Evolutionary conservation across 2,797 vertebrate species (phyloP).

Genomic region (Petrocephalus sullivani): DNA sequence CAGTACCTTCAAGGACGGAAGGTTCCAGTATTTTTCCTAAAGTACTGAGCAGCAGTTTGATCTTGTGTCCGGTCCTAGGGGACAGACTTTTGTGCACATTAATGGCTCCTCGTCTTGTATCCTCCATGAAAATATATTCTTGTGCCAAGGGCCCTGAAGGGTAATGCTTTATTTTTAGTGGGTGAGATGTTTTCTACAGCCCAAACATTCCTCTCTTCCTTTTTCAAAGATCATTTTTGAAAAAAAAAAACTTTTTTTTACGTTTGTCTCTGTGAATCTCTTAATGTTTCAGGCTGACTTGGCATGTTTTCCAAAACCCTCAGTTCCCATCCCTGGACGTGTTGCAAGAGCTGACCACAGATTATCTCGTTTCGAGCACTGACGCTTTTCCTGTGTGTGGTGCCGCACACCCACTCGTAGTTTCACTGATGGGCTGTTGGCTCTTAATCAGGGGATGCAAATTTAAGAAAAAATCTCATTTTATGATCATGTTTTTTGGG

Average conservation of each 20-base stretch:
- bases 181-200: neutral
- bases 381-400: neutral
- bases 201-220: neutral
- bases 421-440: neutral
- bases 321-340: neutral
- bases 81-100: neutral
- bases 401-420: neutral
- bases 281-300: neutral
- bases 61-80: neutral
- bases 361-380: neutral
- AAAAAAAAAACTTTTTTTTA: neutral
- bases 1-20: neutral
- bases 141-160: neutral
- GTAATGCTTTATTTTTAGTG: neutral
- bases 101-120: neutral
- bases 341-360: neutral
- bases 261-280: neutral
- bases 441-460: neutral
- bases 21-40: neutral
- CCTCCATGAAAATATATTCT: neutral
- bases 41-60: neutral
- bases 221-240: neutral
- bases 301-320: neutral
- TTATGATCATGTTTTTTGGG: neutral
- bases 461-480: neutral